Conservation (phyloP, 2,888 invertebrate species). For the Strigamia crassipes region DNA sequence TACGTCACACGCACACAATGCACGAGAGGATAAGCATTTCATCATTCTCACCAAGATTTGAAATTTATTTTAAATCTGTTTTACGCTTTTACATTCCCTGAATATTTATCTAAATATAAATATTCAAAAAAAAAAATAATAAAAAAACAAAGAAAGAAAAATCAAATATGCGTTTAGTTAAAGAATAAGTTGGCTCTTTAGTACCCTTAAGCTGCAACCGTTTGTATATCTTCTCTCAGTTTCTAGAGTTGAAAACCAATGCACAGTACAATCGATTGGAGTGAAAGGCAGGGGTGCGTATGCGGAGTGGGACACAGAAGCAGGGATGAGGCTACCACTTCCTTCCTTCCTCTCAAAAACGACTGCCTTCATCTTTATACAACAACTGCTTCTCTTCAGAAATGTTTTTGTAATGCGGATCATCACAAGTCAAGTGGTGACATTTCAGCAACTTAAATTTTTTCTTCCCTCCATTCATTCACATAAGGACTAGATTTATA, state of each 20-base stretch:
- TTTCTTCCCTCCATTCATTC: slow-evolving; percentile 2
- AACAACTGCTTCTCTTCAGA: slow-evolving; percentile 31
- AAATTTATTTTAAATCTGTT: background rate
- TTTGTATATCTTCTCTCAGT: background rate
- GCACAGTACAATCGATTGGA: slow-evolving; percentile 7
- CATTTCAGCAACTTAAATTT: slow-evolving; percentile 24
- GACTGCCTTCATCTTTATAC: slow-evolving; percentile 28
- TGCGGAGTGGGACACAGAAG: background rate
- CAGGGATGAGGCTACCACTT: slow-evolving; percentile 23
- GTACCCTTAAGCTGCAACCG: background rate
- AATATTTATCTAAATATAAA: background rate
- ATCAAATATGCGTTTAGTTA: background rate
- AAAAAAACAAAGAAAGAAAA: background rate
- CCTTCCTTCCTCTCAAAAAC: slow-evolving; percentile 28
- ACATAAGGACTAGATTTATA: slow-evolving; percentile 33
- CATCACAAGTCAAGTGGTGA: slow-evolving; percentile 31
- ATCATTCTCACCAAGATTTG: background rate
- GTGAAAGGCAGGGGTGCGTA: background rate
- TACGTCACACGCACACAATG: slow-evolving; percentile 13
- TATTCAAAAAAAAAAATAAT: too few species aligned
- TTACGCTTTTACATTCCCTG: background rate
- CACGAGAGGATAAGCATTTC: slow-evolving; percentile 1
- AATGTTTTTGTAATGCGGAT: slow-evolving; percentile 35
- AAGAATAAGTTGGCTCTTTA: background rate
- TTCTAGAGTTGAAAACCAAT: background rate